Conservation (phyloP, 2,888 invertebrate genomes). For the Nymphalis polychloros region DNA sequence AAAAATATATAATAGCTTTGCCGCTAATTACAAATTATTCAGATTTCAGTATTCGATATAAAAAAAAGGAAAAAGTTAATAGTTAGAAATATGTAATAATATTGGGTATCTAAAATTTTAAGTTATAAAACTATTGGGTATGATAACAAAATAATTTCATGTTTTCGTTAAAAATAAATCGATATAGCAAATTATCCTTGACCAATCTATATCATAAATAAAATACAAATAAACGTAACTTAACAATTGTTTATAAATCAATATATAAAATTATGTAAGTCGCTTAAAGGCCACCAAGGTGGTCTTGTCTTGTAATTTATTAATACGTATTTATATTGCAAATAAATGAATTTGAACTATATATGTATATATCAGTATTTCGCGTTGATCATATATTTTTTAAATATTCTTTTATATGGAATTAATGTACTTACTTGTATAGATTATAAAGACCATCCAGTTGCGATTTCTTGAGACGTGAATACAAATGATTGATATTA, state of each 20-base stretch:
- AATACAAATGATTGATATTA: slow-evolving; percentile 88
- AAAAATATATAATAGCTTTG: too few species aligned
- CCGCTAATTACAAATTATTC: too few species aligned
- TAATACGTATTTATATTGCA: neutral
- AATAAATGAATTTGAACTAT: too few species aligned
- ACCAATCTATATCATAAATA: neutral
- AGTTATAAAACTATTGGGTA: neutral
- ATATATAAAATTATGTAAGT: too few species aligned
- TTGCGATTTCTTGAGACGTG: slow-evolving; percentile 87
- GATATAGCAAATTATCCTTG: neutral
- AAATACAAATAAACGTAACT: neutral
- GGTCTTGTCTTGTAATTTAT: neutral
- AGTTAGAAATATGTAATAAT: too few species aligned
- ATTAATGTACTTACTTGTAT: slow-evolving; percentile 82
- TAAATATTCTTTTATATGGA: neutral
- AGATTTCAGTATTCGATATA: too few species aligned
- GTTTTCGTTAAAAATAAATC: neutral
- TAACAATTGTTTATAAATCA: neutral
- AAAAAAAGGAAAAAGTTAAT: too few species aligned
- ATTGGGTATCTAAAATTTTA: too few species aligned
- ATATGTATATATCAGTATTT: too few species aligned
- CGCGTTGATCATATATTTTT: too few species aligned
- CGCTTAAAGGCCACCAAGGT: neutral
- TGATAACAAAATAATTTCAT: too few species aligned
- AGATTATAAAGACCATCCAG: slow-evolving; percentile 89